These are phyloP conservation scores for Danaus melanippus DNA, from an alignment of 1,140 invertebrate species.

Conservation along the genomic window DNA sequence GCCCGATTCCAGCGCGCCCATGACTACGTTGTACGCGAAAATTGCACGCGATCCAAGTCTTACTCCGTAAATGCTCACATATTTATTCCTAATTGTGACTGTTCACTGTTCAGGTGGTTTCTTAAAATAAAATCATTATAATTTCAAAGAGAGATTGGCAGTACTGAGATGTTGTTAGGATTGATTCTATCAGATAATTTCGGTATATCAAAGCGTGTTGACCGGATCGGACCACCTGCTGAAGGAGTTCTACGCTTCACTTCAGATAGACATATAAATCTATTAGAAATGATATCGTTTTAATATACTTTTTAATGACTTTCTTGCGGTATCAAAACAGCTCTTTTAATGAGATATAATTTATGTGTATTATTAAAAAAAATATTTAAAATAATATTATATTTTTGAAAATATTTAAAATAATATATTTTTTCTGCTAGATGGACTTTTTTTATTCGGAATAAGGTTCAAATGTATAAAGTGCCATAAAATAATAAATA, in stretches of 20 bases:
- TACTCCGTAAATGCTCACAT: constrained; percentile 65
- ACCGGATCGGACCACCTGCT: constrained; percentile 59
- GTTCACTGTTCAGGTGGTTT: too few relatives aligned
- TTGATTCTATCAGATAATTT: constrained; percentile 67
- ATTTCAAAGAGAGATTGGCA: not conserved
- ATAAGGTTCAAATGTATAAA: too few relatives aligned
- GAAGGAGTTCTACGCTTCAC: constrained; percentile 33
- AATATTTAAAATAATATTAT: too few relatives aligned
- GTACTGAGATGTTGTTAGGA: constrained; percentile 54
- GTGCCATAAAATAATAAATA: too few relatives aligned
- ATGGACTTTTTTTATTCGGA: too few relatives aligned
- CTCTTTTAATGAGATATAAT: too few relatives aligned
- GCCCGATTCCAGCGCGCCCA: constrained; percentile 50
- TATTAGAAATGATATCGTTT: constrained; percentile 27
- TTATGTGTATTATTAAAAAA: too few relatives aligned
- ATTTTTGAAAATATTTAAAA: too few relatives aligned
- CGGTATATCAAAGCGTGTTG: constrained; percentile 66
- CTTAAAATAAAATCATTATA: too few relatives aligned
- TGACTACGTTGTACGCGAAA: constrained; percentile 56
- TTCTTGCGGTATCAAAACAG: too few relatives aligned
- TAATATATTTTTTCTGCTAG: too few relatives aligned
- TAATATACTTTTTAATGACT: not conserved
- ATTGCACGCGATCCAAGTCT: constrained; percentile 62
- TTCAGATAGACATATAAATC: constrained; percentile 23
- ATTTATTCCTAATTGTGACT: constrained; percentile 53